phyloP scores from a whole-genome alignment of 1,140 invertebrate genomes.

The Drosophila eugracilis region DNA sequence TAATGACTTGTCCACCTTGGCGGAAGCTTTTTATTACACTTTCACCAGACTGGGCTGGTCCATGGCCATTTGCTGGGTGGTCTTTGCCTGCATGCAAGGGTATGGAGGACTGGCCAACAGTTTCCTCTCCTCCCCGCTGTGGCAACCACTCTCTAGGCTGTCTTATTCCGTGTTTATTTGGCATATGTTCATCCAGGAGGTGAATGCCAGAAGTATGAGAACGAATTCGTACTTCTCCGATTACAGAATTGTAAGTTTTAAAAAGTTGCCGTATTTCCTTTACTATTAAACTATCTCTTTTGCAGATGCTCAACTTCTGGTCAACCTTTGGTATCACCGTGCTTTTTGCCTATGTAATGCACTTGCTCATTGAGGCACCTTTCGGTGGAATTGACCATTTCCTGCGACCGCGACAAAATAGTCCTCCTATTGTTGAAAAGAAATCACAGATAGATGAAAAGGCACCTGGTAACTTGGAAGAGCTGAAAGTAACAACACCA shows the following conservation, averaged over 20 bases:
- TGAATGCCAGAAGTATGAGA: conserved; percentile 24
- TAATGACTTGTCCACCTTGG: conserved; percentile 58
- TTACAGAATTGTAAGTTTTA: conserved; percentile 44
- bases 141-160: conserved; percentile 85
- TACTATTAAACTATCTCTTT: neutral
- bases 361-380: conserved; percentile 46
- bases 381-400: conserved; percentile 27
- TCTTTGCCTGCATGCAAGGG: conserved; percentile 88
- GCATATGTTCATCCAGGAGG: conserved; percentile 74
- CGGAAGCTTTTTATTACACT: conserved; percentile 87
- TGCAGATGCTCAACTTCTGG: conserved; percentile 47
- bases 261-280: no score
- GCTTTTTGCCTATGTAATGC: conserved; percentile 18
- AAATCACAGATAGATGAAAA: neutral
- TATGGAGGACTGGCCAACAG: conserved; percentile 87
- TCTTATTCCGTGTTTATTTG: conserved; percentile 86
- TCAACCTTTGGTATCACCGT: conserved; percentile 28
- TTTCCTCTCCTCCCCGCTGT: conserved; percentile 84
- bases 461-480: neutral
- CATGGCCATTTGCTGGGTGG: conserved; percentile 88
- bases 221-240: conserved; percentile 49
- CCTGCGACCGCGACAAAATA: neutral
- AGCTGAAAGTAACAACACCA: neutral
- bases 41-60: conserved; percentile 87
- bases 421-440: neutral